These are phyloP conservation scores for Mesaphorura yosii DNA, from an alignment of 1,140 invertebrate species.

Conservation along the genomic window DNA sequence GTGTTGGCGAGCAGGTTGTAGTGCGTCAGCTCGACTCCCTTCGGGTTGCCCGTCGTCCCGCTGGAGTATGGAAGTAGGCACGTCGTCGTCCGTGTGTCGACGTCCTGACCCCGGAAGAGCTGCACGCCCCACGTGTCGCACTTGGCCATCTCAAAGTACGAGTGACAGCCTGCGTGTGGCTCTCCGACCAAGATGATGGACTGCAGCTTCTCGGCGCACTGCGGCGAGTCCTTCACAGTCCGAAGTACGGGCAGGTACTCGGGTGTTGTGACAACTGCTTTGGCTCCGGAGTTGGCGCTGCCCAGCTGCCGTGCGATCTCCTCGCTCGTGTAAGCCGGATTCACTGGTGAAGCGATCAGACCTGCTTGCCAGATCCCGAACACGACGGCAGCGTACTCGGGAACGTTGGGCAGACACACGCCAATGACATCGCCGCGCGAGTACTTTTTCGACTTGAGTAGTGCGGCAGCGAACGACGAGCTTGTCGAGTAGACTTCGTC, in stretches of 20 bases:
- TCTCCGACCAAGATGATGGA: slow-evolving; percentile 23
- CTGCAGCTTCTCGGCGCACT: no score
- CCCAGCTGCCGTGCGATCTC: slow-evolving; percentile 62
- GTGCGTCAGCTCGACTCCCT: neutral
- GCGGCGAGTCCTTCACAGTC: slow-evolving; percentile 34
- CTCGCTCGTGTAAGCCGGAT: slow-evolving; percentile 9
- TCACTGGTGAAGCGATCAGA: slow-evolving; percentile 13
- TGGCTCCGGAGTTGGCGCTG: slow-evolving; percentile 43
- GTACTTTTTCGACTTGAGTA: slow-evolving; percentile 9
- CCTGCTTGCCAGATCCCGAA: slow-evolving; percentile 22
- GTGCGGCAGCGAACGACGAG: slow-evolving; percentile 7
- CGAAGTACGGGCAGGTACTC: slow-evolving; percentile 47
- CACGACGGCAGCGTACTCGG: slow-evolving; percentile 11
- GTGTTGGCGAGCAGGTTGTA: neutral
- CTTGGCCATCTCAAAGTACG: slow-evolving; percentile 23
- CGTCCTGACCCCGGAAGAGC: slow-evolving; percentile 22
- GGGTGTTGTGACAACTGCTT: slow-evolving; percentile 54
- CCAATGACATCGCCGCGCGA: slow-evolving; percentile 15
- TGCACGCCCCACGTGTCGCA: slow-evolving; percentile 10
- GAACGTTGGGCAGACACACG: slow-evolving; percentile 12
- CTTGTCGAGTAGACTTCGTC: slow-evolving; percentile 9
- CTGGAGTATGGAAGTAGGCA: slow-evolving; percentile 38
- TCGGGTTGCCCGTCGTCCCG: slow-evolving; percentile 9
- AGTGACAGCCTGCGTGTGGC: slow-evolving; percentile 18
- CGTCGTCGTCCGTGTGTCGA: slow-evolving; percentile 33